Base-by-base conservation (phyloP, 2,113 vertebrate genomes). In the Capricornis sumatraensis region DNA sequence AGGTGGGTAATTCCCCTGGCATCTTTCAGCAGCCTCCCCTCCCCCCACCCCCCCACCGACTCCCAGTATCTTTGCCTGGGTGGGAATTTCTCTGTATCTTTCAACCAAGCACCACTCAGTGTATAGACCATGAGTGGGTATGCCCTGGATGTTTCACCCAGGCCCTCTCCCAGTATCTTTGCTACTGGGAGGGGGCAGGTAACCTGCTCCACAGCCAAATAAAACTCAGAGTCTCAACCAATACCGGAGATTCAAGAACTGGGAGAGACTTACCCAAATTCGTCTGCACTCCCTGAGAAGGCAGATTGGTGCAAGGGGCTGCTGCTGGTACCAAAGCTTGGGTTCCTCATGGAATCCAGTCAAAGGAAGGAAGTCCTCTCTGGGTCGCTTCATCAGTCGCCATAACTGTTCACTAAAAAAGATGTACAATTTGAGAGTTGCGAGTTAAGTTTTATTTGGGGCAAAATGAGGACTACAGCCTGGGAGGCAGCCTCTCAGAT, bases 21-120 rank as follows among this genome's bases (percentile, higher is more conserved):
- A 40, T 71, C 67, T 71, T 71, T 40, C n/a, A 23, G 4, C n/a
- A 45, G 43, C 43, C 43, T 45, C 43, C 43, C 43, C 43, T 6
- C 43, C 6, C 43, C 6, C 6, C 43, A 6, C 6, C 43, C 6
- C 43, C 43, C 43, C 7, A 7, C 15, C 4, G 1, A 16, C 30
- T 7, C 67, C 19, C 67, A 23, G n/a, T 71, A 71, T 71, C 67
- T 74, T 74, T 74, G 19, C 19, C 67, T 23, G n/a, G n/a, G 67
- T 71, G 19, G 67, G 2, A 6, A 40, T 40, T 74, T 12, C 67
- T 74, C 67, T 40, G n/a, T 23, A 74, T 74, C n/a, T 71, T 40
- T 74, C n/a, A 74, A 74, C n/a, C 5, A 12, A 74, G n/a, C 19
- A 21, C n/a, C 19, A 71, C 19, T 74, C 62, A 40, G 67, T 74